Evolutionary conservation across 2,888 invertebrate genomes (phyloP).

Genomic region (Prenolepis imparis): DNA sequence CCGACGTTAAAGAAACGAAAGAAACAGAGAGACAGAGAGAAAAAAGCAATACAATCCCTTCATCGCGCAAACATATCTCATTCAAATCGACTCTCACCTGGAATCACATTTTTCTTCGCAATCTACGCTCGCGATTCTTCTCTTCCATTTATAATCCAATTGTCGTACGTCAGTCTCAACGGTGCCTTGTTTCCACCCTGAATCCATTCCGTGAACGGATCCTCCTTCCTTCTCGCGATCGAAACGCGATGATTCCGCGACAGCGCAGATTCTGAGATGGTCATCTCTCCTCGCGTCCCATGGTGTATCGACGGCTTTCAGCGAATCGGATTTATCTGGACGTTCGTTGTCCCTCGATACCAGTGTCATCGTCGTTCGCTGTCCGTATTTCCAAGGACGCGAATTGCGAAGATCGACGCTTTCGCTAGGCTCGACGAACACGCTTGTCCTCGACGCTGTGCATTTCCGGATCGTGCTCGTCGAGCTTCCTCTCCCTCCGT

Average conservation of each 20-base stretch:
- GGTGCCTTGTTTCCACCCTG: slow-evolving; percentile 6
- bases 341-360: not conserved
- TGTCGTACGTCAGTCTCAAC: slow-evolving; percentile 29
- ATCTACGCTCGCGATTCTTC: slow-evolving; percentile 21
- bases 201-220: slow-evolving; percentile 31
- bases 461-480: slow-evolving; percentile 58
- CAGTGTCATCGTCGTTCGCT: not conserved
- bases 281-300: slow-evolving; percentile 18
- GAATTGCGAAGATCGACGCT: slow-evolving; percentile 51
- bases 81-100: slow-evolving; percentile 55
- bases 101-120: slow-evolving; percentile 41
- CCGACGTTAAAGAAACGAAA: slow-evolving; percentile 23
- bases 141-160: slow-evolving; percentile 54
- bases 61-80: slow-evolving; percentile 42
- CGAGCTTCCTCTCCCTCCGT: not conserved
- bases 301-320: slow-evolving; percentile 28
- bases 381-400: not conserved
- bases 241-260: slow-evolving; percentile 10
- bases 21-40: not conserved
- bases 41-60: slow-evolving; percentile 2
- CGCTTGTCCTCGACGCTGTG: slow-evolving; percentile 61
- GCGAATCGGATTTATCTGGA: slow-evolving; percentile 37
- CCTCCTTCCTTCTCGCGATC: slow-evolving; percentile 12
- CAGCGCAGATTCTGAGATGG: slow-evolving; percentile 12
- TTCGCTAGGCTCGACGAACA: slow-evolving; percentile 64